Conservation (phyloP, 2,113 vertebrate genomes). For the Leptosomus discolor region DNA sequence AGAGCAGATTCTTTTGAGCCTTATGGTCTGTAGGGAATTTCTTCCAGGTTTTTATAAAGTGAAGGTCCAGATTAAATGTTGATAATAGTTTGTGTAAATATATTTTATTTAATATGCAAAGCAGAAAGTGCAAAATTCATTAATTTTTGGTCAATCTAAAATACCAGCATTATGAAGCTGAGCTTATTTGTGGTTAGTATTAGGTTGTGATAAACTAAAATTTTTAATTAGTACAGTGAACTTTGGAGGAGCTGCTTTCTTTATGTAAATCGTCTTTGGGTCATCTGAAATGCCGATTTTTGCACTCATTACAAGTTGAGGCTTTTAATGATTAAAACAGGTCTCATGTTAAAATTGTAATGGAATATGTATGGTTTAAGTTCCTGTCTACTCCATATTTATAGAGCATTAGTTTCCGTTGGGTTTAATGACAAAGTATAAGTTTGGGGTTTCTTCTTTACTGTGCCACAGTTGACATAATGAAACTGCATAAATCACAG, state of each 20-base stretch:
- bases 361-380: not conserved
- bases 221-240: not conserved
- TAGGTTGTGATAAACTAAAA: not conserved
- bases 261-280: not conserved
- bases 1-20: not conserved
- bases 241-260: not conserved
- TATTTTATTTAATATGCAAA: not conserved
- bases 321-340: not conserved
- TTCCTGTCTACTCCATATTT: not conserved
- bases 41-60: not conserved
- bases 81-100: not conserved
- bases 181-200: not conserved
- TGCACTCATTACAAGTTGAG: not conserved
- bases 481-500: not conserved
- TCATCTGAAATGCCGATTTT: not conserved
- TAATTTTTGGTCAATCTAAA: not conserved
- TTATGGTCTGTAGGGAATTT: not conserved
- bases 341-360: not conserved
- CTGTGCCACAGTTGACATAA: not conserved
- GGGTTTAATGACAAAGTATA: not conserved
- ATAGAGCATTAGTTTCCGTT: not conserved
- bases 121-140: not conserved
- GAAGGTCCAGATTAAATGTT: not conserved
- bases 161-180: not conserved
- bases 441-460: not conserved